These are phyloP conservation scores for Naja naja DNA, from an alignment of 2,113 vertebrate genomes.

Conservation along the genomic window DNA sequence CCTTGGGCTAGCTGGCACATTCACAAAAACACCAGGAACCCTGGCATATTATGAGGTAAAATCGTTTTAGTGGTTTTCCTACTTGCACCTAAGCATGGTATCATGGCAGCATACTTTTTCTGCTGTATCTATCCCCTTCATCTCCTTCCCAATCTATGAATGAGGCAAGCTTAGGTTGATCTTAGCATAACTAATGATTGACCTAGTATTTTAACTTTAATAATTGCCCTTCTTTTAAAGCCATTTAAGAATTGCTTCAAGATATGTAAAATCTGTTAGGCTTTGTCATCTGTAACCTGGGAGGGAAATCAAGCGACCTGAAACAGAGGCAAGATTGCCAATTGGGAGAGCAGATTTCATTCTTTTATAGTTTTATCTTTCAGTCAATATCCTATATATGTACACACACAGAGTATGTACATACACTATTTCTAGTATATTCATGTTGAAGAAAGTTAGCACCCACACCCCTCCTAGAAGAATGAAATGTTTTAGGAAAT, in stretches of 20 bases:
- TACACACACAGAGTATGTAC: not conserved
- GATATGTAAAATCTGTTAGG: not conserved
- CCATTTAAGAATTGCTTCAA: not conserved
- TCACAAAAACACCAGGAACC: slow-evolving; percentile 64
- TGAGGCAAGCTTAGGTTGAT: not conserved
- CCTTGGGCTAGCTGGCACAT: slow-evolving; percentile 63
- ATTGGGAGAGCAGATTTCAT: not conserved
- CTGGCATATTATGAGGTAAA: slow-evolving; percentile 75
- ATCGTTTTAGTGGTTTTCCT: not conserved
- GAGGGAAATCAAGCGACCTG: not conserved
- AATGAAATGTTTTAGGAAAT: too few species aligned
- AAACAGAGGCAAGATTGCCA: not conserved
- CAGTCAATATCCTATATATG: not conserved
- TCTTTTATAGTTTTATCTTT: not conserved
- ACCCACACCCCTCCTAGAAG: too few species aligned
- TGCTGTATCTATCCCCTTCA: not conserved
- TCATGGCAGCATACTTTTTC: not conserved
- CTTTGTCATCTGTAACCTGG: not conserved
- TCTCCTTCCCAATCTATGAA: not conserved
- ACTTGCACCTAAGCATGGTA: not conserved
- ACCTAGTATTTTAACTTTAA: not conserved
- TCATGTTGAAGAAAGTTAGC: not conserved
- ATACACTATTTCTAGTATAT: not conserved
- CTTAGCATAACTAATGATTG: not conserved
- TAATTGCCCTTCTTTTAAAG: not conserved